A percentile compares a stretch with the other conserved stretches of the same genome.
phyloP scores from a whole-genome alignment of 2,888 invertebrate genomes.

The Tetranychus truncatus region DNA sequence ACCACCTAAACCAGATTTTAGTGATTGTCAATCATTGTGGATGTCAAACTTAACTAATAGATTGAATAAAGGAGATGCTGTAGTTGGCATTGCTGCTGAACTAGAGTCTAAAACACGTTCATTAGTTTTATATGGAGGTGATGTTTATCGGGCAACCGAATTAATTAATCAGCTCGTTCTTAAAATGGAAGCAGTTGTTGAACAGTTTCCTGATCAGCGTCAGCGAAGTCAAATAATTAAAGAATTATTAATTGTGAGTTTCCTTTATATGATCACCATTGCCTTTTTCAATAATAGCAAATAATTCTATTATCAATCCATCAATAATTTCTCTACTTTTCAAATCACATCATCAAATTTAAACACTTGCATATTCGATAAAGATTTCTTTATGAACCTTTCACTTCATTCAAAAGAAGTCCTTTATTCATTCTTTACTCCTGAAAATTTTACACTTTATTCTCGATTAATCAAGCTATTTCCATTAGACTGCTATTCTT shows the following conservation, averaged over 20 bases:
- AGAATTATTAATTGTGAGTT: conserved; percentile 29
- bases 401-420: too few relatives aligned
- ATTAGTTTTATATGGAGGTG: conserved; percentile 28
- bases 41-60: conserved; percentile 15
- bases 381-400: too few relatives aligned
- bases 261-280: neutral
- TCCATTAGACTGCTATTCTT: too few relatives aligned
- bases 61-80: conserved; percentile 24
- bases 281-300: too few relatives aligned
- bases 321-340: too few relatives aligned
- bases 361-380: too few relatives aligned
- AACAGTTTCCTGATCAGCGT: conserved; percentile 19
- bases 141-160: conserved; percentile 25
- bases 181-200: conserved; percentile 20
- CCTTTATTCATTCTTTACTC: too few relatives aligned
- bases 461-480: too few relatives aligned
- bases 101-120: conserved; percentile 28
- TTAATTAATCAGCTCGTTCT: conserved; percentile 26
- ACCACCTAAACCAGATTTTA: conserved; percentile 15
- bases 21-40: conserved; percentile 21
- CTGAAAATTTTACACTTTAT: too few relatives aligned
- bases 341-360: too few relatives aligned
- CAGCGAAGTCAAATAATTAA: conserved; percentile 26
- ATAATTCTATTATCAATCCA: too few relatives aligned
- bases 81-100: conserved; percentile 29